Conservation (phyloP, 2,113 vertebrate species). For the Chamaetylas fuelleborni region DNA sequence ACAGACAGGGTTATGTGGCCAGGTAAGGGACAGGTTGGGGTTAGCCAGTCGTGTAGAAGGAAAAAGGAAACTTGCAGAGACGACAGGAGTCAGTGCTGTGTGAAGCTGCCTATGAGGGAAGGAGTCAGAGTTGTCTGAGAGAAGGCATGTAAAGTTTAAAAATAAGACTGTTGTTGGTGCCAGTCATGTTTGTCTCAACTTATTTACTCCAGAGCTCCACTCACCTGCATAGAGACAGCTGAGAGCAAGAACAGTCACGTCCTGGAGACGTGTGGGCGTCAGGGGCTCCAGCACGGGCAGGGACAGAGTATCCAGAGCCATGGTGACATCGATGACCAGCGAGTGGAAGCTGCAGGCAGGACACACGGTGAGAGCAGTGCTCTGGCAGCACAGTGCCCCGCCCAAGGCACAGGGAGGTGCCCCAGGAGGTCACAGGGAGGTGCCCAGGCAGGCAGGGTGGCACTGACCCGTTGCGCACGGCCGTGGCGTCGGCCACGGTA, state of each 20-base stretch:
- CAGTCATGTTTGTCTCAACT: too few relatives aligned
- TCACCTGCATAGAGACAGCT: constrained; percentile 98
- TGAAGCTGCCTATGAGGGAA: too few relatives aligned
- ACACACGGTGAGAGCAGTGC: neutral
- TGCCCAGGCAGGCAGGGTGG: neutral
- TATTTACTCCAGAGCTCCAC: neutral
- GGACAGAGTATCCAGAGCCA: constrained; percentile 96
- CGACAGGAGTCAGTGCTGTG: too few relatives aligned
- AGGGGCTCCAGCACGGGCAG: constrained; percentile 94
- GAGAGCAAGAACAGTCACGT: constrained; percentile 95
- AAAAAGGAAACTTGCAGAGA: too few relatives aligned
- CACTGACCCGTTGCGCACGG: constrained; percentile 93
- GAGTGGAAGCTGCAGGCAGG: constrained; percentile 86
- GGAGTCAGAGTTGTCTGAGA: too few relatives aligned
- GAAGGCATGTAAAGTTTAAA: too few relatives aligned
- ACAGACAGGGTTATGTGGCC: too few relatives aligned
- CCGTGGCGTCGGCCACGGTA: constrained; percentile 95
- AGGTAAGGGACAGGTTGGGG: too few relatives aligned
- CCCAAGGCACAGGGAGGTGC: neutral
- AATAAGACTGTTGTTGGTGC: too few relatives aligned
- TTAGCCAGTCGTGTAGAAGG: too few relatives aligned
- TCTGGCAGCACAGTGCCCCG: neutral
- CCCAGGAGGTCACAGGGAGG: neutral
- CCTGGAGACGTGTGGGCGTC: constrained; percentile 89
- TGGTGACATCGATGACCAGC: constrained; percentile 96